Conservation (phyloP, 1,140 invertebrate species). For the Macrotrachela quadricornifera region DNA sequence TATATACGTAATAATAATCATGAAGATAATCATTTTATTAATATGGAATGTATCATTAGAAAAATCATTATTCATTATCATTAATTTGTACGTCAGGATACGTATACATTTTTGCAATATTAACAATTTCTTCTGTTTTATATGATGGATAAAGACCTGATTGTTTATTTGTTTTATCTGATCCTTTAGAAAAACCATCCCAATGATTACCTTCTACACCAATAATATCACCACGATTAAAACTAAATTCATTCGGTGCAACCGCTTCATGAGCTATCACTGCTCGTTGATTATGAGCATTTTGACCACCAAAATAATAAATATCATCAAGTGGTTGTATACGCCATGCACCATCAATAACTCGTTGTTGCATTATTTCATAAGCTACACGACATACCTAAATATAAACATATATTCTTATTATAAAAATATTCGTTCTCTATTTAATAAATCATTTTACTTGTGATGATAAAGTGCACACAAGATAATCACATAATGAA, state of each 20-base stretch:
- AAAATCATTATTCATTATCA: no score
- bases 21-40: no score
- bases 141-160: slow-evolving; percentile 33
- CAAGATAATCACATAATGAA: slow-evolving; percentile 62
- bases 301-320: slow-evolving; percentile 93
- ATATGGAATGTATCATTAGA: no score
- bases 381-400: slow-evolving; percentile 81
- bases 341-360: slow-evolving; percentile 54
- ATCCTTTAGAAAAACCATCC: slow-evolving; percentile 75
- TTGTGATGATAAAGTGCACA: slow-evolving; percentile 90
- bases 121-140: slow-evolving; percentile 16
- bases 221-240: slow-evolving; percentile 66
- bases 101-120: not conserved
- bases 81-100: no score
- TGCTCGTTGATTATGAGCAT: slow-evolving; percentile 56
- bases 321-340: slow-evolving; percentile 83
- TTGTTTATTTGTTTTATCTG: slow-evolving; percentile 51
- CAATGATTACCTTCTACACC: slow-evolving; percentile 88
- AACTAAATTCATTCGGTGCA: no score
- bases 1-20: no score
- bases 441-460: no score
- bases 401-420: no score
- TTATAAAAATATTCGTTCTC: no score
- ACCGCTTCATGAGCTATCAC: slow-evolving; percentile 55
- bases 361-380: slow-evolving; percentile 76